Percentiles rank a stretch among this genome's conserved stretches.
phyloP scores from a whole-genome alignment of 2,888 invertebrate species.

The Tanypteryx hageni region DNA sequence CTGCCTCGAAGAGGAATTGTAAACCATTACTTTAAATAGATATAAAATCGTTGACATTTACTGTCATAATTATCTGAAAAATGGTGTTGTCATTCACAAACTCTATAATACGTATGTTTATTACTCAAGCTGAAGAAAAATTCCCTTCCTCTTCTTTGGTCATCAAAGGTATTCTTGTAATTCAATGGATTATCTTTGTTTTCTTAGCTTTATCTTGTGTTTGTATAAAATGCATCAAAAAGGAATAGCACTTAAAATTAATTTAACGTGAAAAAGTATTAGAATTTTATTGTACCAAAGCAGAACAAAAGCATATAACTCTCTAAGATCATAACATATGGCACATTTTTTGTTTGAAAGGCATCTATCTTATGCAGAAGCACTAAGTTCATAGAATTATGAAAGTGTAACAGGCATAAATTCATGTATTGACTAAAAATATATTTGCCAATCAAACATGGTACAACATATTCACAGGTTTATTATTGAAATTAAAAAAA shows the following conservation, averaged over 20 bases:
- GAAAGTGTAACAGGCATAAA: slow-evolving; percentile 41
- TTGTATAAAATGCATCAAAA: background rate
- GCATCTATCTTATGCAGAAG: slow-evolving; percentile 52
- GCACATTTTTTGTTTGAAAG: slow-evolving; percentile 14
- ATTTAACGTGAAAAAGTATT: slow-evolving; percentile 54
- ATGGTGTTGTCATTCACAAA: no score
- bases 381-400: slow-evolving; percentile 31
- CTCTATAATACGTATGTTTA: no score
- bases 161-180: no score
- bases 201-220: no score
- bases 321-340: slow-evolving; percentile 32
- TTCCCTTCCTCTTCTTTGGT: no score
- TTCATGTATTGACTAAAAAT: slow-evolving; percentile 61
- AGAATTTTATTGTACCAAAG: slow-evolving; percentile 59
- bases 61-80: no score
- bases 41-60: no score
- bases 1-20: no score
- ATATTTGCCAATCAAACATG: slow-evolving; percentile 58
- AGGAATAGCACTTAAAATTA: background rate
- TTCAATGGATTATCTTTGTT: no score
- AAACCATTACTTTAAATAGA: no score
- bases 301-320: slow-evolving; percentile 52
- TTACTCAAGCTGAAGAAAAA: no score
- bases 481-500: slow-evolving; percentile 46
- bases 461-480: slow-evolving; percentile 50